These are phyloP conservation scores for Myxocyprinus asiaticus DNA, from an alignment of 2,113 vertebrate genomes.

Conservation along the genomic window DNA sequence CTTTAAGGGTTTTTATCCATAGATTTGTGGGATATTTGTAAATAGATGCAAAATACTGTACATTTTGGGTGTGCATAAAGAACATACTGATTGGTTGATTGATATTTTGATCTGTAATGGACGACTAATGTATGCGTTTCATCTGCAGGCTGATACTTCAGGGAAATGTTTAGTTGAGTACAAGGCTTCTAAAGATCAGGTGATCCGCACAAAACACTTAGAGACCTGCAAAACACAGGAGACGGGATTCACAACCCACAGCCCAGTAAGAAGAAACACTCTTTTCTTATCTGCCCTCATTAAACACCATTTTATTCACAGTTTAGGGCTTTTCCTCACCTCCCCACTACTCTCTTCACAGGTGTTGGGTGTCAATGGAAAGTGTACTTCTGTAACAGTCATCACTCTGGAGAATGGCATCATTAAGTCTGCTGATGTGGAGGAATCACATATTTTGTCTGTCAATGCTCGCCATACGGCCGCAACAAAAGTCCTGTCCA, in stretches of 20 bases:
- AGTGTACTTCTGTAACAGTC: slow-evolving; percentile 81
- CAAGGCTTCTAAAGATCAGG: slow-evolving; percentile 77
- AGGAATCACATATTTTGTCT: slow-evolving; percentile 79
- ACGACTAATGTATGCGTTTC: background rate
- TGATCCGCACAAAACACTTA: slow-evolving; percentile 86
- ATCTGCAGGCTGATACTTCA: slow-evolving; percentile 85
- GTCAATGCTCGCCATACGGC: slow-evolving; percentile 75
- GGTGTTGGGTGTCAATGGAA: slow-evolving; percentile 85
- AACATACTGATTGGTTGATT: too few relatives aligned
- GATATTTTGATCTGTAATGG: too few relatives aligned
- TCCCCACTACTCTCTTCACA: slow-evolving; percentile 60
- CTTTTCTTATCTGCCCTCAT: background rate
- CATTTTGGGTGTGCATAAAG: too few relatives aligned
- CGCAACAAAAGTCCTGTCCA: slow-evolving; percentile 82
- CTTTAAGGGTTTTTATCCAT: too few relatives aligned
- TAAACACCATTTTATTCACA: background rate
- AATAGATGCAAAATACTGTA: too few relatives aligned
- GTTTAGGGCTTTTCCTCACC: background rate
- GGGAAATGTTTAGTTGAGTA: slow-evolving; percentile 89
- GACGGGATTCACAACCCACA: slow-evolving; percentile 83
- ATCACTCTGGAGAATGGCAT: slow-evolving; percentile 89
- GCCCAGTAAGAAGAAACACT: slow-evolving; percentile 70
- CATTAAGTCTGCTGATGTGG: slow-evolving; percentile 81
- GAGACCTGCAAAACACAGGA: slow-evolving; percentile 83
- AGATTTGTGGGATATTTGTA: too few relatives aligned